Conservation (phyloP, 2,113 vertebrate genomes). For the Dromiciops gliroides region DNA sequence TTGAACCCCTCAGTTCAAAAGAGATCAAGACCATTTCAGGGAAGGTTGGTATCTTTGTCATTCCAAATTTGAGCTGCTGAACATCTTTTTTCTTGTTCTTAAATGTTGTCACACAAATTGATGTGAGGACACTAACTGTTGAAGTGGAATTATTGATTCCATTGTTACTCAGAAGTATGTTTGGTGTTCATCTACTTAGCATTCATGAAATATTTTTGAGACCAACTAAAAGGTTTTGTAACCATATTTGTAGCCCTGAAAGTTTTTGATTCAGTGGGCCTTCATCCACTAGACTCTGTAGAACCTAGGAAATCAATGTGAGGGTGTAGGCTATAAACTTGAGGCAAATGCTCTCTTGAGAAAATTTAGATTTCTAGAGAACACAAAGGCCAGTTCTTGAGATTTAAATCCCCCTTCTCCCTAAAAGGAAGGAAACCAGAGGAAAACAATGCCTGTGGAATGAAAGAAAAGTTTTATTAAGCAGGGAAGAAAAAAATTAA, state of each 20-base stretch:
- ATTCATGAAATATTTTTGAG: not conserved
- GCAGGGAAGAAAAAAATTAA: too few relatives aligned
- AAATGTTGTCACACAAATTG: not conserved
- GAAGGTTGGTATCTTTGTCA: slow-evolving; percentile 87
- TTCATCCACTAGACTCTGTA: not conserved
- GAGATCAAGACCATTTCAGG: slow-evolving; percentile 95
- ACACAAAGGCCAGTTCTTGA: too few relatives aligned
- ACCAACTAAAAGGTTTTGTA: not conserved
- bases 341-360: too few relatives aligned
- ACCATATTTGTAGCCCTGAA: not conserved
- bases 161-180: not conserved
- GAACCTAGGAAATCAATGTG: not conserved
- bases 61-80: not conserved
- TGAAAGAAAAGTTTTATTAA: too few relatives aligned
- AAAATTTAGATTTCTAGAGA: too few relatives aligned
- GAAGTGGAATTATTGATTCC: not conserved
- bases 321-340: too few relatives aligned
- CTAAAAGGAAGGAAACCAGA: too few relatives aligned
- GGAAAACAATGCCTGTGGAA: too few relatives aligned
- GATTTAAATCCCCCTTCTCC: too few relatives aligned
- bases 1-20: slow-evolving; percentile 97
- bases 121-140: not conserved
- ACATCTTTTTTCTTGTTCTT: not conserved
- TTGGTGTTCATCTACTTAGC: not conserved
- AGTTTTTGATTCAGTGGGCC: not conserved